Conservation (phyloP, 2,888 invertebrate species). For the Antitype chi region DNA sequence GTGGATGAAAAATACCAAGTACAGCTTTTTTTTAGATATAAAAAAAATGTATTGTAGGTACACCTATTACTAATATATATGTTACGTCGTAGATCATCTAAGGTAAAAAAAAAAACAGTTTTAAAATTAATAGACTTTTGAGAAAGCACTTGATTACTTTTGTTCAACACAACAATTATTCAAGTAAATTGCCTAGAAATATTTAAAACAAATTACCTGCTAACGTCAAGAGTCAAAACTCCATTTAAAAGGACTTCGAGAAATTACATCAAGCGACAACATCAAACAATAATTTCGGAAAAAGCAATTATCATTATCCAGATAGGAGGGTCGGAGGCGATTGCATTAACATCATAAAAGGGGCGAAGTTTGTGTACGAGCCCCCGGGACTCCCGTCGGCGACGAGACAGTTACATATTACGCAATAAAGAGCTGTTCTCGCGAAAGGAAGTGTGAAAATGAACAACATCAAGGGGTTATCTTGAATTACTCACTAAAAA, state of each 20-base stretch:
- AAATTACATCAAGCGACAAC: conserved; percentile 86
- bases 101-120: not conserved
- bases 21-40: no score
- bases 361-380: conserved; percentile 86
- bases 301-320: conserved; percentile 90
- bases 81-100: not conserved
- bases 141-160: not conserved
- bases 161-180: conserved; percentile 34
- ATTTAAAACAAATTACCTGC: conserved; percentile 79
- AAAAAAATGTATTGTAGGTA: no score
- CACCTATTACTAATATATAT: no score
- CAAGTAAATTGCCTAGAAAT: conserved; percentile 51
- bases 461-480: conserved; percentile 91
- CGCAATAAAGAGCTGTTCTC: conserved; percentile 91
- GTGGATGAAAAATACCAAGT: not conserved
- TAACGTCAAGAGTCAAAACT: conserved; percentile 80
- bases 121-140: not conserved
- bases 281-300: conserved; percentile 90
- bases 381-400: conserved; percentile 88
- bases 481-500: conserved; percentile 91
- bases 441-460: conserved; percentile 91
- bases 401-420: conserved; percentile 90
- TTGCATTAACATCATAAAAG: conserved; percentile 90
- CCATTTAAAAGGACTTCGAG: conserved; percentile 79
- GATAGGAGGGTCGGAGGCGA: conserved; percentile 88